Evolutionary conservation across 1,140 invertebrate species (phyloP).

Genomic region (Lepidurus arcticus): DNA sequence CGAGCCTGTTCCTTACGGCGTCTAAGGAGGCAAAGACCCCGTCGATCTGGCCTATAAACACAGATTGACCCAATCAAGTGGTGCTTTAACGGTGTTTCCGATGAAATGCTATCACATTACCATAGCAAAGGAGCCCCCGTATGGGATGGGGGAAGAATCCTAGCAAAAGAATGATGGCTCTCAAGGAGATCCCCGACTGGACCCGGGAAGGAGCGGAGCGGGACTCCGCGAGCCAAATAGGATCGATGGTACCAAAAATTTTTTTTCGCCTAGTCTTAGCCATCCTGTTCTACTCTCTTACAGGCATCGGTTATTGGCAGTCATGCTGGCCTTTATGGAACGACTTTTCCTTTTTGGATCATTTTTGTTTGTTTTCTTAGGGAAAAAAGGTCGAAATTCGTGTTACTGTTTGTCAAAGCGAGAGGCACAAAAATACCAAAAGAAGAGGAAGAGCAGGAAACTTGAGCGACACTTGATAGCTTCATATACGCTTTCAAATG

Average conservation of each 20-base stretch:
- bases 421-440: background rate
- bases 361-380: background rate
- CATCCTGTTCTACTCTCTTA: slow-evolving; percentile 6
- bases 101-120: slow-evolving; percentile 22
- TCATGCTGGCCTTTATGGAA: background rate
- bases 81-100: slow-evolving; percentile 10
- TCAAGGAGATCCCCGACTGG: background rate
- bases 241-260: background rate
- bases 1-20: background rate
- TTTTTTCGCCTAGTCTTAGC: background rate
- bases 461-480: background rate
- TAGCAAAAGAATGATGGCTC: slow-evolving; percentile 10
- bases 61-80: slow-evolving; percentile 14
- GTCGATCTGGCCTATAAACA: background rate
- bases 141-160: background rate
- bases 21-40: background rate
- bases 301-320: slow-evolving; percentile 9
- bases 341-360: background rate
- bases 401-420: background rate
- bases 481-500: slow-evolving; percentile 1
- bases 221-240: background rate
- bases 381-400: background rate
- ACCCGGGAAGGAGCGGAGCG: background rate
- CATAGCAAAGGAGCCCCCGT: background rate
- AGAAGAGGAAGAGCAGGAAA: background rate